Evolutionary conservation across 2,888 invertebrate species (phyloP).

Genomic region (Matsumyia berberina): DNA sequence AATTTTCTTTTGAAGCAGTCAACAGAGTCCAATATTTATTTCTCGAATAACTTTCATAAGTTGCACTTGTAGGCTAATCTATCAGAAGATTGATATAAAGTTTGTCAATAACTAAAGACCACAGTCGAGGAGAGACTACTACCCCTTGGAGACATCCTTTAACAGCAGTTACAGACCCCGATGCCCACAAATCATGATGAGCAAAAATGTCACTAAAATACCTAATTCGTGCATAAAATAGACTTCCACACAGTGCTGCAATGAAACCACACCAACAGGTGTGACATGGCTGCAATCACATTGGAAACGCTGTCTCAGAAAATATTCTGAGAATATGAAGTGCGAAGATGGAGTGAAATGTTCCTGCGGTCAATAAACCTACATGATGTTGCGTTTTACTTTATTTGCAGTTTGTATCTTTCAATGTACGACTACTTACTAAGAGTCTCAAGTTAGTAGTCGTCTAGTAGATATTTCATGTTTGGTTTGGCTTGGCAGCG

Average conservation of each 20-base stretch:
- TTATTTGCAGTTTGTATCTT: slow-evolving; percentile 19
- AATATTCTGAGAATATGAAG: slow-evolving; percentile 36
- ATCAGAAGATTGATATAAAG: no score
- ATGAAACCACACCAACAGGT: slow-evolving; percentile 35
- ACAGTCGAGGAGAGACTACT: no score
- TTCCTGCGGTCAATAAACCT: slow-evolving; percentile 68
- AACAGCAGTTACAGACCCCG: no score
- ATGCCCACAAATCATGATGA: no score
- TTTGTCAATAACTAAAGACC: no score
- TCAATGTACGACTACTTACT: slow-evolving; percentile 13
- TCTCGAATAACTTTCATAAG: no score
- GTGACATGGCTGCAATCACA: slow-evolving; percentile 21
- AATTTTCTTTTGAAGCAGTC: no score
- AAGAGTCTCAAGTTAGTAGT: slow-evolving; percentile 31
- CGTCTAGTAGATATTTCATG: slow-evolving; percentile 34
- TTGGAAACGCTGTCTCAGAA: slow-evolving; percentile 14
- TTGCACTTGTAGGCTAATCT: no score
- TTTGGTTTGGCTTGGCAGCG: slow-evolving; percentile 36
- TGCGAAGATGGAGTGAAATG: slow-evolving; percentile 53
- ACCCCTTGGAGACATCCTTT: no score
- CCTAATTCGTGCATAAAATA: neutral
- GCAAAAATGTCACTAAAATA: neutral
- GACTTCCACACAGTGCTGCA: slow-evolving; percentile 16
- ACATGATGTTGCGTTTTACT: slow-evolving; percentile 39
- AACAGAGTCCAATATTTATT: no score